Evolutionary conservation across 1,140 invertebrate genomes (phyloP).

Genomic region (Leptoteleia sp.): DNA sequence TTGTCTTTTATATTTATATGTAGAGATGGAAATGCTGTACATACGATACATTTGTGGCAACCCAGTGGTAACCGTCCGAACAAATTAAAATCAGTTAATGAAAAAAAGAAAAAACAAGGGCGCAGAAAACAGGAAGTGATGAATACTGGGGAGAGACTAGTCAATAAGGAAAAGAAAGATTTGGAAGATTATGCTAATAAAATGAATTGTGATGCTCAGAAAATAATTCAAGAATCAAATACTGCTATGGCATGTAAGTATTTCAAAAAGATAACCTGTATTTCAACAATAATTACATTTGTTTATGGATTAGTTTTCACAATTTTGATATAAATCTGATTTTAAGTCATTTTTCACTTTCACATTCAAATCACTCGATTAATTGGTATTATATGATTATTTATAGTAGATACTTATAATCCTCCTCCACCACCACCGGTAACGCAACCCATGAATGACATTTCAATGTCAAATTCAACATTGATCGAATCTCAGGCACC

Average conservation of each 20-base stretch:
- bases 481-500: slow-evolving; percentile 38
- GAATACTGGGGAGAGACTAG: slow-evolving; percentile 16
- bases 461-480: slow-evolving; percentile 57
- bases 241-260: slow-evolving; percentile 33
- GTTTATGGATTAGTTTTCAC: no score
- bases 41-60: slow-evolving; percentile 78
- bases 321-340: no score
- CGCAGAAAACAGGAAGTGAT: slow-evolving; percentile 63
- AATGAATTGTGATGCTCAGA: slow-evolving; percentile 23
- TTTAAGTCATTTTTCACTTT: no score
- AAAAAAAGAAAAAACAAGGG: slow-evolving; percentile 69
- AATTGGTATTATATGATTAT: no score
- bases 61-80: slow-evolving; percentile 79
- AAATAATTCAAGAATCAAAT: slow-evolving; percentile 32
- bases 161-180: slow-evolving; percentile 57
- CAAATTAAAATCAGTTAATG: slow-evolving; percentile 71
- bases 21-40: slow-evolving; percentile 75
- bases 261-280: no score
- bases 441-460: slow-evolving; percentile 70
- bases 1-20: no score
- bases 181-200: slow-evolving; percentile 29
- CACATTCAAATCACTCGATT: no score
- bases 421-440: slow-evolving; percentile 66
- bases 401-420: slow-evolving; percentile 71
- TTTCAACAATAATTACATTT: no score